Percentiles rank a stretch among this genome's conserved stretches.
These are phyloP conservation scores for Tenodera sinensis DNA, from an alignment of 2,888 invertebrate species.

Conservation along the genomic window DNA sequence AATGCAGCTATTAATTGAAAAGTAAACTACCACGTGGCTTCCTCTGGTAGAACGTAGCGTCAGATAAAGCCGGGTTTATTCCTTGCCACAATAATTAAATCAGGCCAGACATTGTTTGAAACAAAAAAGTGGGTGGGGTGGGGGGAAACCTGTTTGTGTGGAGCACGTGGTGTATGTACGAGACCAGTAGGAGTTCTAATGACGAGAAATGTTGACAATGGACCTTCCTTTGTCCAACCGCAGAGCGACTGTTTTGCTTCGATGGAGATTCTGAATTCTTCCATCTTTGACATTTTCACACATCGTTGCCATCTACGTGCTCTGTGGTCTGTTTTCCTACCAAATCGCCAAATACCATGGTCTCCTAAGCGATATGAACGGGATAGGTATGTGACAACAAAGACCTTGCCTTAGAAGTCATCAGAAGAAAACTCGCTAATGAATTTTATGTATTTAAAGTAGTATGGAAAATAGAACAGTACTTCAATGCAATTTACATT, in stretches of 20 bases:
- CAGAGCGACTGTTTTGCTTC: not conserved
- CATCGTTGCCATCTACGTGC: not conserved
- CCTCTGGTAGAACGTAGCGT: not conserved
- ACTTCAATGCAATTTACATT: too few species aligned
- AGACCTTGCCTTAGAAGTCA: too few species aligned
- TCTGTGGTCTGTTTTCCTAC: too few species aligned
- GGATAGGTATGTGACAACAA: too few species aligned
- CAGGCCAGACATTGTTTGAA: not conserved
- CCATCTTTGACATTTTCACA: not conserved
- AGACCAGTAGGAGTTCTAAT: not conserved
- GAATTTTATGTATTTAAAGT: too few species aligned
- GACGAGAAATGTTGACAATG: too few species aligned
- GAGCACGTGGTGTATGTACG: not conserved
- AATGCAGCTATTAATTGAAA: not conserved
- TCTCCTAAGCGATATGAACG: too few species aligned
- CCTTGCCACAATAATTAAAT: not conserved
- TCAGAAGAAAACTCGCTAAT: too few species aligned
- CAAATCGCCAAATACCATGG: too few species aligned
- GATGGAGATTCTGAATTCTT: not conserved
- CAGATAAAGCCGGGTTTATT: not conserved
- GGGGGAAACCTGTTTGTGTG: not conserved
- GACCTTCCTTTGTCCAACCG: not conserved
- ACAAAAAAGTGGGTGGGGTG: not conserved
- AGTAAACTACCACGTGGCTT: not conserved
- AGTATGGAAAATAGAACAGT: too few species aligned